Evolutionary conservation across 1,140 invertebrate genomes (phyloP), one percentile per base, ranked within the genome.

Genomic region (Brachionus plicatilis): DNA sequence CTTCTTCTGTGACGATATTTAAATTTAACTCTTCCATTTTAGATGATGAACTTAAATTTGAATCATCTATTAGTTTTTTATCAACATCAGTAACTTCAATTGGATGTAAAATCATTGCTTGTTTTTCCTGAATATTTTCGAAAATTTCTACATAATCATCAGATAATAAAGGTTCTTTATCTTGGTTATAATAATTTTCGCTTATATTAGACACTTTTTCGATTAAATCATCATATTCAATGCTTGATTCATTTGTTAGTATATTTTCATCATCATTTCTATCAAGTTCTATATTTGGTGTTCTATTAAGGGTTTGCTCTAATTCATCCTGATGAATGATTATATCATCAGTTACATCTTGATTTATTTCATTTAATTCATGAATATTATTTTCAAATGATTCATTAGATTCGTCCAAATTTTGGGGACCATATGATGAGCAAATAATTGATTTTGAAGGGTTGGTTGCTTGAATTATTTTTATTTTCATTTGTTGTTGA

Each of bases 401-500:
- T 27, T 68, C n/a, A 11, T 37, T 60, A 9, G 53, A 60, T 60
- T 60, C n/a, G 20, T 3, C 8, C 5, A 60, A 60, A 8, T 60
- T 14, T 9, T n/a, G 27, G 1, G 9, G 33, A 43, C 5, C 68
- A 50, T 3, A 20, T 4, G 20, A 27, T 20, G 41, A 47, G 9
- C 33, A 14, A 27, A 76, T 27, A 11, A 76, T 24, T 5, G 72
- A 76, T 17, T 76, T 27, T 1, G 43, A 76, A 12, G 72, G 72
- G 14, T 50, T 27, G 1, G 2, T 50, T 11, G 72, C 14, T 76
- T 76, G 72, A 27, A 76, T 76, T 14, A 76, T 53, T 76, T 76
- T 76, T 11, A 76, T 53, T 29, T 76, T 76, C 72, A 76, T 76
- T 27, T 50, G 20, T 29, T 50, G 41, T 14, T 76, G 72, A 50